These are phyloP conservation scores for Vimba vimba DNA, from an alignment of 2,113 vertebrate genomes.

Conservation along the genomic window DNA sequence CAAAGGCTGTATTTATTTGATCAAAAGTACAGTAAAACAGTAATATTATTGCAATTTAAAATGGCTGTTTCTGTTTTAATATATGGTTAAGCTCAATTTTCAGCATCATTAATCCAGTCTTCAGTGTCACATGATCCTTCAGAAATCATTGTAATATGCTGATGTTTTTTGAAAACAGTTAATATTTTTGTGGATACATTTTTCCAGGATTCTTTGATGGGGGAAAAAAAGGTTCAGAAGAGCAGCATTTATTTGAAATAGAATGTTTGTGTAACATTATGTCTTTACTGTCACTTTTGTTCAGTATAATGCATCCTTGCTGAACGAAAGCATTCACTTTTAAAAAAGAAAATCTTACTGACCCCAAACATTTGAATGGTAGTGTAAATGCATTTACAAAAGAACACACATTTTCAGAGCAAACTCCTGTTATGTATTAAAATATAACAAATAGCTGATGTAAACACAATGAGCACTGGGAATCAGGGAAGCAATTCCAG, in stretches of 20 bases:
- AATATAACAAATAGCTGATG: neutral
- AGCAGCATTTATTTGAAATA: neutral
- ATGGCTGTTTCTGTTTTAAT: neutral
- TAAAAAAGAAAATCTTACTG: neutral
- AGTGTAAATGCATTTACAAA: neutral
- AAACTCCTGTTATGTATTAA: slow-evolving; percentile 15
- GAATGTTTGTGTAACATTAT: neutral
- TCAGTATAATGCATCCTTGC: neutral
- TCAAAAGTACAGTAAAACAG: neutral
- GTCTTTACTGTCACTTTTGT: neutral
- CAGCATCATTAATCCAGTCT: neutral
- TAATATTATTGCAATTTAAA: neutral
- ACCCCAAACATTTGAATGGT: neutral
- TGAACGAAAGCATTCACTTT: neutral
- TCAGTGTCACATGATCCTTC: neutral
- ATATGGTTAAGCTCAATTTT: neutral
- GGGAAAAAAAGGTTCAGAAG: neutral
- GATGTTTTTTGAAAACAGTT: no score
- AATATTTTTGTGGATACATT: no score
- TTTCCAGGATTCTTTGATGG: neutral
- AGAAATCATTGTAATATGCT: no score
- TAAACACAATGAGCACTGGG: neutral
- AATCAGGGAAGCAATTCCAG: slow-evolving; percentile 20
- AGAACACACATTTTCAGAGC: neutral
- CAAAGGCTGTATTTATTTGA: neutral